Conservation (phyloP, 2,888 invertebrate species). For the Drosophila conformis region DNA sequence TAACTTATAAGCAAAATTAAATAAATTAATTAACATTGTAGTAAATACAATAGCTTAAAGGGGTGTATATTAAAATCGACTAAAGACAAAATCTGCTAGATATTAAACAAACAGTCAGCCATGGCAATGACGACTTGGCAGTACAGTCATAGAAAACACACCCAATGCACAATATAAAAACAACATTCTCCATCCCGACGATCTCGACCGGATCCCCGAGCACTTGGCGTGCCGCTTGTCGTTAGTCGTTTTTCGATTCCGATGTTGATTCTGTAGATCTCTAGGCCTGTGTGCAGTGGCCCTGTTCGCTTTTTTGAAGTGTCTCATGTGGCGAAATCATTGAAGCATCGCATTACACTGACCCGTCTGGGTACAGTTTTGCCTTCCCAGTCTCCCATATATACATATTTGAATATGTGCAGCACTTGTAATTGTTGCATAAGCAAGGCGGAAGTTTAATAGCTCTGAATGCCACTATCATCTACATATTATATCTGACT, state of each 20-base stretch:
- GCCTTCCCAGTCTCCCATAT: conserved; percentile 49
- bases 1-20: too few relatives aligned
- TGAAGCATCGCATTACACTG: conserved; percentile 66
- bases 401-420: conserved; percentile 12
- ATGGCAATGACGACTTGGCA: not conserved
- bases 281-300: conserved; percentile 9
- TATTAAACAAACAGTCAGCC: not conserved
- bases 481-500: not conserved
- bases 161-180: not conserved
- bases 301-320: conserved; percentile 22
- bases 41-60: not conserved
- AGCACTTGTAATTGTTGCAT: conserved; percentile 23
- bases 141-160: not conserved
- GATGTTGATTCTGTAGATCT: conserved; percentile 45
- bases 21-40: not conserved
- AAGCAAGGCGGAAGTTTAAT: conserved; percentile 60
- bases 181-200: conserved; percentile 29
- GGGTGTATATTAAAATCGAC: not conserved
- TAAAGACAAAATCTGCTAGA: not conserved
- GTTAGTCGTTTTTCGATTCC: conserved; percentile 20
- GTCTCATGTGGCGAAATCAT: conserved; percentile 62
- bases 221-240: conserved; percentile 49
- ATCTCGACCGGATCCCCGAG: conserved; percentile 55
- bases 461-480: conserved; percentile 19
- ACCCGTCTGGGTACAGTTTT: conserved; percentile 50